Base-by-base conservation (phyloP, 2,888 invertebrate genomes). In the Rugalucina vietnamica region DNA sequence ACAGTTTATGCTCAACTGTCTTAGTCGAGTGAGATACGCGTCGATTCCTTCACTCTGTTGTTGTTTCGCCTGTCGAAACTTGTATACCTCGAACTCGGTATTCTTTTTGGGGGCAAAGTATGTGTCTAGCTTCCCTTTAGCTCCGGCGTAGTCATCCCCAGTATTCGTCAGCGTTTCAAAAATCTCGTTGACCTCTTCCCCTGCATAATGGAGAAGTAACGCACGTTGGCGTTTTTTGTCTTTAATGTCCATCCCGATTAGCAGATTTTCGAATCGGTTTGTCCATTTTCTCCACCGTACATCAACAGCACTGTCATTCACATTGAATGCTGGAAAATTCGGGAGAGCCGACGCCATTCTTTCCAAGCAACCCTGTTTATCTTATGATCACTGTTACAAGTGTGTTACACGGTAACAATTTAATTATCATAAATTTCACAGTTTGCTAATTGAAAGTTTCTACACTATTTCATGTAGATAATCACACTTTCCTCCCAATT, bases 211-310 rank as follows among this genome's bases (percentile, higher is more conserved):
- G 24, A 70, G 70, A 24, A 76, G 24, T 27, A 76, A 76, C n/a
- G 34, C 57, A 1, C 34, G 24, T 50, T 77, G 69, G 14, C 69
- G 0, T 32, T 77, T 77, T 27, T 77, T 70, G 32, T 49, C 49
- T 27, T 32, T 69, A 27, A 77, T 57, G 60, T 77, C 77, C 12
- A 77, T 24, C 3, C 65, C 77, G 49, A 65, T 27, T n/a, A 77
- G 29, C 34, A 77, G 1, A 29, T 70, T 77, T 70, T 70, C 36
- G 2, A 32, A 70, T 34, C 36, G 34, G n/a, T n/a, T n/a, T n/a
- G n/a, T 12, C 77, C 77, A n/a, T n/a, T n/a, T n/a, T n/a, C n/a
- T 34, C 70, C 70, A 70, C 18, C 34, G 70, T 18, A 24, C 36
- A 18, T 70, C 32, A 18, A 70, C 70, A 14, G 70, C 34, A n/a